Evolutionary conservation across 2,888 invertebrate species (phyloP).

Genomic region (Rutpela maculata): DNA sequence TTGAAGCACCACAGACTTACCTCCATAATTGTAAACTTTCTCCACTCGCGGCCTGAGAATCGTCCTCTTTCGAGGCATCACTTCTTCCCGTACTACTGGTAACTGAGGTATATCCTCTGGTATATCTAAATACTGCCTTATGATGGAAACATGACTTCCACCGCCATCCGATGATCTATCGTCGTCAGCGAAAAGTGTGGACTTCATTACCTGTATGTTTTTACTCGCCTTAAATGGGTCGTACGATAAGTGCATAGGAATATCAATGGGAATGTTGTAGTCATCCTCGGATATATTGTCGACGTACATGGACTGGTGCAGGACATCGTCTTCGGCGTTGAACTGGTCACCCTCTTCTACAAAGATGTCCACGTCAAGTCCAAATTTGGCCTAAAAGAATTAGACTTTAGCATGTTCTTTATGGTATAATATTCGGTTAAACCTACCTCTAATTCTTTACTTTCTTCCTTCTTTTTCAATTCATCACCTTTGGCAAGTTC

Average conservation of each 20-base stretch:
- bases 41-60: constrained; percentile 59
- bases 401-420: neutral
- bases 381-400: constrained; percentile 43
- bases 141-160: constrained; percentile 59
- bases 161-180: constrained; percentile 59
- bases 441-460: constrained; percentile 41
- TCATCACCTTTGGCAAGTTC: constrained; percentile 36
- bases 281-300: constrained; percentile 62
- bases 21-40: constrained; percentile 58
- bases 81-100: constrained; percentile 52
- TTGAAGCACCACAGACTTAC: constrained; percentile 44
- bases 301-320: constrained; percentile 63
- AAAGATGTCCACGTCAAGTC: constrained; percentile 57
- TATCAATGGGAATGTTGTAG: constrained; percentile 51
- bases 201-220: constrained; percentile 63
- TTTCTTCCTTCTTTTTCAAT: constrained; percentile 27
- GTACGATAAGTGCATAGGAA: constrained; percentile 52
- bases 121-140: constrained; percentile 60
- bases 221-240: constrained; percentile 54
- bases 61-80: constrained; percentile 46
- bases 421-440: neutral
- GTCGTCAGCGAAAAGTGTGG: constrained; percentile 62
- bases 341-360: constrained; percentile 53
- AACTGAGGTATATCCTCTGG: constrained; percentile 57
- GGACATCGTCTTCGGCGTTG: constrained; percentile 57